phyloP scores from a whole-genome alignment of 2,888 invertebrate genomes.

The Pantelozetes paolii region DNA sequence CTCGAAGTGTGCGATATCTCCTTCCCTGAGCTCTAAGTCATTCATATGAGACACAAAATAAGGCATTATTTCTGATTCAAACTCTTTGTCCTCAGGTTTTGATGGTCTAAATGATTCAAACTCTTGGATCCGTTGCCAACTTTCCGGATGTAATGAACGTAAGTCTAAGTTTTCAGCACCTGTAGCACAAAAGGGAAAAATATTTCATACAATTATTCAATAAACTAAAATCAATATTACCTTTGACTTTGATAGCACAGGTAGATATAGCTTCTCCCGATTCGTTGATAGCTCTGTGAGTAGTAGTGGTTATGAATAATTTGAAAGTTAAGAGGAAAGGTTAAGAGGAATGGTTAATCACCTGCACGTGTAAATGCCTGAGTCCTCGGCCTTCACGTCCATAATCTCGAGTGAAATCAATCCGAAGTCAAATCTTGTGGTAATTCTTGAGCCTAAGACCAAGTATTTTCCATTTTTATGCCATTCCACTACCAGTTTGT shows the following conservation, averaged over 20 bases:
- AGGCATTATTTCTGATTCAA: constrained; percentile 74
- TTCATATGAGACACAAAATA: constrained; percentile 86
- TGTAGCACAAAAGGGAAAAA: too few relatives aligned
- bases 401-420: constrained; percentile 94
- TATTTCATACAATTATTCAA: neutral
- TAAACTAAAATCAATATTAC: too few relatives aligned
- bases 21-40: constrained; percentile 81
- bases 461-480: constrained; percentile 50
- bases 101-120: constrained; percentile 69
- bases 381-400: constrained; percentile 96
- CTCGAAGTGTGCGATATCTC: constrained; percentile 81
- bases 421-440: constrained; percentile 94
- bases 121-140: constrained; percentile 75
- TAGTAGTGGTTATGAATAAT: too few relatives aligned
- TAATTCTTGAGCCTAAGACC: constrained; percentile 69
- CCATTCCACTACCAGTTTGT: constrained; percentile 62
- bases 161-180: constrained; percentile 50
- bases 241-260: constrained; percentile 77
- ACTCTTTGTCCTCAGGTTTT: constrained; percentile 61
- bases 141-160: constrained; percentile 82
- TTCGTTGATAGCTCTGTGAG: constrained; percentile 81
- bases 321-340: constrained; percentile 57
- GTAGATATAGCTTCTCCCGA: constrained; percentile 83
- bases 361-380: constrained; percentile 81
- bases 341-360: neutral